Conservation (phyloP, 2,113 vertebrate genomes). For the Ptilorrhoa leucosticta region DNA sequence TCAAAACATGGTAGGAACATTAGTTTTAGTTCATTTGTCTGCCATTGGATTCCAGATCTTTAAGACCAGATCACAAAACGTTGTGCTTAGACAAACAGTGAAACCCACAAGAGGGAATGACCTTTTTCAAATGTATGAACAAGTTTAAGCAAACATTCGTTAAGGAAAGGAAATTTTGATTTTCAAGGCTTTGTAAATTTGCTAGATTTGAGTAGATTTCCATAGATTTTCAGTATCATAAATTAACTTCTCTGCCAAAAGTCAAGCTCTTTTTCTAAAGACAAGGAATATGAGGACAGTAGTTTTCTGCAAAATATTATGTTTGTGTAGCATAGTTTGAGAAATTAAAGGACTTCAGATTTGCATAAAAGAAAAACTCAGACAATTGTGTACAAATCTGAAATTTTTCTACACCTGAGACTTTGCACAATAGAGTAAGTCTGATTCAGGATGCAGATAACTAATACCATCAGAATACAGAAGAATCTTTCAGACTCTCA, state of each 20-base stretch:
- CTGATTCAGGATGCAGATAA: neutral
- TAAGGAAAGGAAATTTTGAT: neutral
- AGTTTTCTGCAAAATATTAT: neutral
- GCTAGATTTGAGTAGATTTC: neutral
- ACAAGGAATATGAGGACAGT: neutral
- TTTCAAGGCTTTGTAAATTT: neutral
- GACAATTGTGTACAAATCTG: neutral
- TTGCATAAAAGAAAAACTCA: neutral
- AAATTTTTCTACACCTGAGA: neutral
- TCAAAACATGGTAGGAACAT: neutral
- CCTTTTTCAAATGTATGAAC: neutral
- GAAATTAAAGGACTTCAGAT: neutral
- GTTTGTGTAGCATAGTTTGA: neutral
- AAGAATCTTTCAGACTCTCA: neutral
- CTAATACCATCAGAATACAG: neutral
- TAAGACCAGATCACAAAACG: neutral
- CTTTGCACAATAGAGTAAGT: neutral
- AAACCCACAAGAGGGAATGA: neutral
- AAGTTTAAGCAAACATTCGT: neutral
- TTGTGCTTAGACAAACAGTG: neutral
- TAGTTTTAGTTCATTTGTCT: neutral
- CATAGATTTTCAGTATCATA: neutral
- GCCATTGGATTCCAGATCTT: neutral
- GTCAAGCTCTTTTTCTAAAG: neutral
- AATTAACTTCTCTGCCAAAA: neutral